These are phyloP conservation scores for Athalia circularis DNA, from an alignment of 2,888 invertebrate genomes.

Conservation along the genomic window DNA sequence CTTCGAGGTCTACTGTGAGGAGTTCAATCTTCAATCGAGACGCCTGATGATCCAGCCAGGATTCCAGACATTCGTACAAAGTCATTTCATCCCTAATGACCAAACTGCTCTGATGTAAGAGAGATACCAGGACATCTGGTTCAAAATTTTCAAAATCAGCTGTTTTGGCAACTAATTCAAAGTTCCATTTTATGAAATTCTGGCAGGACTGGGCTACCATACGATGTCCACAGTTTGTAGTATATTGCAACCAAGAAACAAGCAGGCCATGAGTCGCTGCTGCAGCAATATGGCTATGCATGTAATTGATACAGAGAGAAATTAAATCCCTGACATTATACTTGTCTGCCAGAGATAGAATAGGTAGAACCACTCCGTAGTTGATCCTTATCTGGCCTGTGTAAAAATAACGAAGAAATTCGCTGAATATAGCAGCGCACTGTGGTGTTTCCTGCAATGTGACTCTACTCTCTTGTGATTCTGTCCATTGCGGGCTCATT, in stretches of 20 bases:
- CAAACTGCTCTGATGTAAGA: slow-evolving; percentile 90
- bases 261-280: slow-evolving; percentile 88
- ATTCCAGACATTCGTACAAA: slow-evolving; percentile 84
- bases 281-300: slow-evolving; percentile 90
- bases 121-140: slow-evolving; percentile 83
- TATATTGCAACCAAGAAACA: slow-evolving; percentile 94
- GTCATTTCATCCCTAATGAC: slow-evolving; percentile 93
- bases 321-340: slow-evolving; percentile 95
- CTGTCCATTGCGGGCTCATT: slow-evolving; percentile 95
- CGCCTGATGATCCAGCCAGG: slow-evolving; percentile 87
- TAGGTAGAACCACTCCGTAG: slow-evolving; percentile 88
- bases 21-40: slow-evolving; percentile 74
- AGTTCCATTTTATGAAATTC: slow-evolving; percentile 93
- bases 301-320: slow-evolving; percentile 88
- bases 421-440: slow-evolving; percentile 90
- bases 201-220: slow-evolving; percentile 85
- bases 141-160: slow-evolving; percentile 90
- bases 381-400: slow-evolving; percentile 93
- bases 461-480: slow-evolving; percentile 89
- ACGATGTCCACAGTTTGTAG: slow-evolving; percentile 87
- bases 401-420: slow-evolving; percentile 93
- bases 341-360: slow-evolving; percentile 93
- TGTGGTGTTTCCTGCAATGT: slow-evolving; percentile 90
- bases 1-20: slow-evolving; percentile 74
- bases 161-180: slow-evolving; percentile 87